A percentile compares a stretch with the other conserved stretches of the same genome.
phyloP scores from a whole-genome alignment of 2,888 invertebrate genomes.

The Melikaiella ostensackeni region DNA sequence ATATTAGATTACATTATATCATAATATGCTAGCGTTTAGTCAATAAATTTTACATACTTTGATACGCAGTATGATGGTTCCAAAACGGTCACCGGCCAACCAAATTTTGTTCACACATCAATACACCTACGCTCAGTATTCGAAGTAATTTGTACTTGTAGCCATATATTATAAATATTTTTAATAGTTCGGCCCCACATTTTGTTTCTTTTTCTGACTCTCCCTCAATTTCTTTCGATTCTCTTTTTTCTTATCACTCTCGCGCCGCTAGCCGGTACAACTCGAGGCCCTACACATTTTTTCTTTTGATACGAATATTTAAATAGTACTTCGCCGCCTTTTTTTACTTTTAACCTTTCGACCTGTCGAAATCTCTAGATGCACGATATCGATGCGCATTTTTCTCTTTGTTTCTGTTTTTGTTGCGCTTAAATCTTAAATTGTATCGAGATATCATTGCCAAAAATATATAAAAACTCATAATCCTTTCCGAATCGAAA shows the following conservation, averaged over 20 bases:
- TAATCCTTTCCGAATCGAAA: constrained; percentile 69
- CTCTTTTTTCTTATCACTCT: constrained; percentile 60
- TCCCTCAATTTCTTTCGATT: constrained; percentile 53
- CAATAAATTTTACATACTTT: constrained; percentile 78
- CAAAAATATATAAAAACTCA: constrained; percentile 76
- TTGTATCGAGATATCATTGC: constrained; percentile 77
- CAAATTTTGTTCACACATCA: constrained; percentile 78
- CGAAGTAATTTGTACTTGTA: constrained; percentile 78
- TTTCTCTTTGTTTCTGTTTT: constrained; percentile 62
- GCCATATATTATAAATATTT: constrained; percentile 78
- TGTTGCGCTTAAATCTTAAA: constrained; percentile 74
- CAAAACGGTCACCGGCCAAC: constrained; percentile 78
- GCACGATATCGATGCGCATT: constrained; percentile 67
- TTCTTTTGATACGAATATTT: constrained; percentile 76
- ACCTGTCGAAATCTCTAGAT: constrained; percentile 73
- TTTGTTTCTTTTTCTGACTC: constrained; percentile 59
- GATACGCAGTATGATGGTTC: constrained; percentile 77
- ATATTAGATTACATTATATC: constrained; percentile 77
- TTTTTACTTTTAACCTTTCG: constrained; percentile 65
- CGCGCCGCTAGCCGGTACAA: constrained; percentile 71
- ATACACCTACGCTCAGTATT: constrained; percentile 77
- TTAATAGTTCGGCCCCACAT: constrained; percentile 73
- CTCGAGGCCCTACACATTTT: constrained; percentile 75
- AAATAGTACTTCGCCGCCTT: constrained; percentile 67
- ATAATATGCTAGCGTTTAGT: constrained; percentile 77